Base-by-base conservation (phyloP, 1,140 invertebrate species). In the Pseudomyrmex sp. region DNA sequence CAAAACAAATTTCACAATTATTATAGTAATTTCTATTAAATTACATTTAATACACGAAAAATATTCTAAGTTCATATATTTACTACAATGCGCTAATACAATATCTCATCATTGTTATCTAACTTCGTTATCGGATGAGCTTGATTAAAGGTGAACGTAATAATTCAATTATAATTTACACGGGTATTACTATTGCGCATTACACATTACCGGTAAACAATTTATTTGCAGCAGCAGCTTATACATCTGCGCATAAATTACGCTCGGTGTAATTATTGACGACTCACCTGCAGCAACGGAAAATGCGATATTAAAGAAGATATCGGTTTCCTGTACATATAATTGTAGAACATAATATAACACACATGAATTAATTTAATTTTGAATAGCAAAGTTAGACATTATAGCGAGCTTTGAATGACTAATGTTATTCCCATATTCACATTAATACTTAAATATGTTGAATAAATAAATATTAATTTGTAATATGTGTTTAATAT, bases 111-210 rank as follows among this genome's bases (percentile, higher is more conserved):
- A 58, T 59, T 56, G 76, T 59, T 72, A 35, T 35, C 35, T 35
- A 80, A 80, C 66, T 72, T 80, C 70, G 66, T 70, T 48, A 79
- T 79, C 54, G 23, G 75, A 58, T 79, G 44, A n/a, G 52, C 48
- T 70, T 72, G 76, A 80, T 80, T 72, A 72, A 70, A 80, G 66
- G 76, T 56, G 65, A 76, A 50, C 48, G 48, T 68, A 72, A 72
- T 72, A 72, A 80, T 80, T 70, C 66, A 59, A 72, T 80, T 80
- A 80, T 54, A 79, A 79, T 79, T 79, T 79, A 79, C 35, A 35
- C 35, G 35, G 35, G 4, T 46, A 79, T 52, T 79, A 70, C 20
- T 54, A 59, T 44, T 80, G 66, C 54, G 66, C 76, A 72, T 72
- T 80, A 54, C 54, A 52, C 65, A 70, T 79, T 79, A 79, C 65